phyloP scores from a whole-genome alignment of 2,113 vertebrate genomes.

The Neodontobutis hainanensis region DNA sequence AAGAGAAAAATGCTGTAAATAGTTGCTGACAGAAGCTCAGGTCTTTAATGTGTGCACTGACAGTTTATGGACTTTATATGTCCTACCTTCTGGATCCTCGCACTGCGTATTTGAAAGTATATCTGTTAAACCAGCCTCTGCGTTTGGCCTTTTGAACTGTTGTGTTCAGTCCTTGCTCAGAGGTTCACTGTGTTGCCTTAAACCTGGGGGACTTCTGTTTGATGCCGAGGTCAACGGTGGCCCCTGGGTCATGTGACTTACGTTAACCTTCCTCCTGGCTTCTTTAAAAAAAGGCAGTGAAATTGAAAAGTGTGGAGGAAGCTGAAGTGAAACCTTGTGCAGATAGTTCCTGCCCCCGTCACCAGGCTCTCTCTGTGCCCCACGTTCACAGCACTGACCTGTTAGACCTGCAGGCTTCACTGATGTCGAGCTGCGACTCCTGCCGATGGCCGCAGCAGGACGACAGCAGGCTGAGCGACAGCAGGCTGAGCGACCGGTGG shows the following conservation, averaged over 20 bases:
- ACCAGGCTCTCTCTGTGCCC: neutral
- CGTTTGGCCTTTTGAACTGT: no score
- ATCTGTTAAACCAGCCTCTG: no score
- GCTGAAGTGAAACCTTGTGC: slow-evolving; percentile 55
- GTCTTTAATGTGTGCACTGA: no score
- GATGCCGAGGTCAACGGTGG: neutral
- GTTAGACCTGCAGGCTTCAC: neutral
- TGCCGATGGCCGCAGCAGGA: slow-evolving; percentile 12
- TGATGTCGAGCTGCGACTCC: slow-evolving; percentile 59
- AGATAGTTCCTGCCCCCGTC: neutral
- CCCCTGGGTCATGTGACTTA: slow-evolving; percentile 69
- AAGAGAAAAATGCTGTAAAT: no score
- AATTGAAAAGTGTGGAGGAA: slow-evolving; percentile 36
- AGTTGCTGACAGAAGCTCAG: no score
- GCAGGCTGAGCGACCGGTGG: slow-evolving; percentile 10
- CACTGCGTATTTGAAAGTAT: no score
- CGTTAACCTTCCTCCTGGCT: slow-evolving; percentile 44
- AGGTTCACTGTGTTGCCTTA: no score
- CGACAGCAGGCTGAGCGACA: neutral
- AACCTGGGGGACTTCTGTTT: no score
- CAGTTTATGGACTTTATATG: no score
- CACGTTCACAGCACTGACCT: neutral
- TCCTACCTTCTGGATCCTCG: no score
- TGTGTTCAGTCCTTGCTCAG: no score
- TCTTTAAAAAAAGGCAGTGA: slow-evolving; percentile 44